phyloP scores from a whole-genome alignment of 2,888 invertebrate species.

The Zaprionus bogoriensis region DNA sequence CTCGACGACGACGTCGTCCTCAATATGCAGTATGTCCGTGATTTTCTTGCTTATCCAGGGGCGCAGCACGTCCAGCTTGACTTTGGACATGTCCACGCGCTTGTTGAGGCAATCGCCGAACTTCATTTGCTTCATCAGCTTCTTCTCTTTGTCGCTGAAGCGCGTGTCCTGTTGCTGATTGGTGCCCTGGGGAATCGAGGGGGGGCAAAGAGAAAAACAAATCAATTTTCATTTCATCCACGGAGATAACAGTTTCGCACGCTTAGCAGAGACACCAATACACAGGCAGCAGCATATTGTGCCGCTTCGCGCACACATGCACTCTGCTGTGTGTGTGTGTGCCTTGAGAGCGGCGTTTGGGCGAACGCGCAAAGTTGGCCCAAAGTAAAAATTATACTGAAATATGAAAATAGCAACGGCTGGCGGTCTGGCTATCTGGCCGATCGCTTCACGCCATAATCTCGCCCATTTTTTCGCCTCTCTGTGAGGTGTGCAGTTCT shows the following conservation, averaged over 20 bases:
- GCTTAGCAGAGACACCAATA: not conserved
- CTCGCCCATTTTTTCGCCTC: conserved; percentile 4
- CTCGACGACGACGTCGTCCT: conserved; percentile 99
- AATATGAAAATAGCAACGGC: conserved; percentile 8
- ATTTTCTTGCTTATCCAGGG: conserved; percentile 99
- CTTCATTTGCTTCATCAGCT: conserved; percentile 98
- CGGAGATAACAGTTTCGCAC: not conserved
- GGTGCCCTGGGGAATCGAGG: conserved; percentile 89
- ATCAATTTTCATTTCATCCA: not conserved
- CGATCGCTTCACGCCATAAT: not conserved
- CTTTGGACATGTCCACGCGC: conserved; percentile 99
- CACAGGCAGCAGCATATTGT: not conserved
- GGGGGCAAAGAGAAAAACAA: not conserved
- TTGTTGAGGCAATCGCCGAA: conserved; percentile 96
- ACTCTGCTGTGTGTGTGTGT: not conserved
- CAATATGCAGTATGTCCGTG: conserved; percentile 97
- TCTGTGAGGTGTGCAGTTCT: conserved; percentile 18
- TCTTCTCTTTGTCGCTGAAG: conserved; percentile 99
- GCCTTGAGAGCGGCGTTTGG: not conserved
- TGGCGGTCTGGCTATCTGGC: no score
- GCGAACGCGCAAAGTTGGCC: not conserved
- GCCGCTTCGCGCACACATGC: not conserved
- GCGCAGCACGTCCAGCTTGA: conserved; percentile 98
- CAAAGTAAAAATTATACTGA: conserved; percentile 7
- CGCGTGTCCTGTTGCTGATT: conserved; percentile 99